phyloP scores from a whole-genome alignment of 2,113 vertebrate genomes.

The Suncus etruscus region DNA sequence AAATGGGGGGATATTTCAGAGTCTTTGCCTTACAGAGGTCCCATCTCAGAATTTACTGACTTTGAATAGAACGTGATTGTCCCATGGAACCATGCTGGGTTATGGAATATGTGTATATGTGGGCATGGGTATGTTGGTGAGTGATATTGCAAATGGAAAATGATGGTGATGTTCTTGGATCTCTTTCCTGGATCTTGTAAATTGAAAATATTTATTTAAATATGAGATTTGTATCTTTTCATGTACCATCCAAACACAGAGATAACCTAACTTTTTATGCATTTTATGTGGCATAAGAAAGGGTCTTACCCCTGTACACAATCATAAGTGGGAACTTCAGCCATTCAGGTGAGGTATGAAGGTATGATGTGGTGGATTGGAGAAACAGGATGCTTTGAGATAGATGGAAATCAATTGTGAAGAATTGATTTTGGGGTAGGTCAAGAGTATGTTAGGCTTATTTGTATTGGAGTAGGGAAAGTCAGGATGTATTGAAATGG shows the following conservation, averaged over 20 bases:
- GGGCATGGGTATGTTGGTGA: too few relatives aligned
- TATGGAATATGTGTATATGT: neutral
- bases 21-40: neutral
- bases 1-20: conserved; percentile 15
- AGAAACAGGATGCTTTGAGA: neutral
- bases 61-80: neutral
- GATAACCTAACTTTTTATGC: neutral
- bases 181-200: neutral
- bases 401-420: neutral
- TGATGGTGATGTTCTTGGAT: conserved; percentile 1
- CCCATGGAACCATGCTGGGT: neutral
- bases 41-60: neutral
- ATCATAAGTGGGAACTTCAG: neutral
- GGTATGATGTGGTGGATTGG: neutral
- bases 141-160: conserved; percentile 9
- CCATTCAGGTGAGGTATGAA: neutral
- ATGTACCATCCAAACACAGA: neutral
- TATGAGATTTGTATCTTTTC: neutral
- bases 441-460: neutral
- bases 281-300: neutral
- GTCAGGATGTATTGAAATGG: neutral
- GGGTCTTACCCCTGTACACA: neutral
- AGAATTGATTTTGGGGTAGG: neutral
- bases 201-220: neutral
- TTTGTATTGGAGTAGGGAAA: neutral